These are phyloP conservation scores for Nothocercus nigrocapillus DNA, from an alignment of 2,113 vertebrate genomes.

Conservation along the genomic window DNA sequence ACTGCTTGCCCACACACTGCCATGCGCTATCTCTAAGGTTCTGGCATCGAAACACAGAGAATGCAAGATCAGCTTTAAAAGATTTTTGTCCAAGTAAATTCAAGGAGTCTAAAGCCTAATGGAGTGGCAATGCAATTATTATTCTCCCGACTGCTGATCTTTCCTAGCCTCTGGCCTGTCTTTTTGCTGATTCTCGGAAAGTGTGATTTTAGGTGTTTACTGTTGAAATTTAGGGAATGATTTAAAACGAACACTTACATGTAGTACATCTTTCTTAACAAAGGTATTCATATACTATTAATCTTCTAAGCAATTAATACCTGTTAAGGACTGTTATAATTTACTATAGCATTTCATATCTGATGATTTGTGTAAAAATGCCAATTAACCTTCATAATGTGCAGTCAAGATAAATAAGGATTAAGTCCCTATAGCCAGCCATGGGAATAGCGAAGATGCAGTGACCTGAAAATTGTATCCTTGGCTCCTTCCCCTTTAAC, in stretches of 20 bases:
- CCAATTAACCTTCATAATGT: slow-evolving; percentile 8
- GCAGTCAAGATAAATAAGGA: slow-evolving; percentile 6
- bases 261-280: not conserved
- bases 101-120: not conserved
- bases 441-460: slow-evolving; percentile 15
- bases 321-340: not conserved
- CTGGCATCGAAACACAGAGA: not conserved
- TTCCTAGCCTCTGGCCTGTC: not conserved
- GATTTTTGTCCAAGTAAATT: not conserved
- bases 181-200: not conserved
- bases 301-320: slow-evolving; percentile 25
- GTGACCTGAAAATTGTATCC: slow-evolving; percentile 42
- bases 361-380: slow-evolving; percentile 1
- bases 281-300: not conserved
- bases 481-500: slow-evolving; percentile 17
- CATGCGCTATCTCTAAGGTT: not conserved
- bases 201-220: not conserved
- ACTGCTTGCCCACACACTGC: fast-evolving
- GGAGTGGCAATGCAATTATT: not conserved
- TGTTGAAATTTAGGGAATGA: not conserved
- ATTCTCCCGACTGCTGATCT: not conserved
- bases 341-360: not conserved
- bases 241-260: slow-evolving; percentile 5
- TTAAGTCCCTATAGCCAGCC: not conserved
- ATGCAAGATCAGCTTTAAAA: not conserved